A percentile compares a stretch with the other conserved stretches of the same genome.
Conservation (phyloP, 2,797 vertebrate genomes). For the Ispidina picta region DNA sequence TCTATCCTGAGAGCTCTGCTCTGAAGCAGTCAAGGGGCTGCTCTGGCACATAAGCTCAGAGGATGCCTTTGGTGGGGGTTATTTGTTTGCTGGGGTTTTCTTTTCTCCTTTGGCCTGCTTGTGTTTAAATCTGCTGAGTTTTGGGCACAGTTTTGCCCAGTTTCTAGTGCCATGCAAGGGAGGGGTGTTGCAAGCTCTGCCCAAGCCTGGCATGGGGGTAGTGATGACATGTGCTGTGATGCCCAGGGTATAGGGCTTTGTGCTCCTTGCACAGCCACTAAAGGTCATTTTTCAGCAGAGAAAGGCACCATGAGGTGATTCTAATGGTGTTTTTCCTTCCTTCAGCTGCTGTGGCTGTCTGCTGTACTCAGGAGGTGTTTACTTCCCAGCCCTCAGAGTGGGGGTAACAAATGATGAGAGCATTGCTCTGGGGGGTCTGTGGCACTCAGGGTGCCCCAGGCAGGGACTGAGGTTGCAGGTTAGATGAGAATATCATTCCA, state of each 20-base stretch:
- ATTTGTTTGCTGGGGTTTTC: too few relatives aligned
- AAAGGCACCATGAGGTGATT: neutral
- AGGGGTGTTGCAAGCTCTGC: neutral
- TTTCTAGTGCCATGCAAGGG: neutral
- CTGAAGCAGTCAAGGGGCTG: neutral
- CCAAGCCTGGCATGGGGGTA: too few relatives aligned
- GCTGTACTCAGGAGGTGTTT: neutral
- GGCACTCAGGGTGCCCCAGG: neutral
- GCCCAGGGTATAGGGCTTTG: too few relatives aligned
- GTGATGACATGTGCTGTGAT: too few relatives aligned
- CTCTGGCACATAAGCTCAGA: neutral
- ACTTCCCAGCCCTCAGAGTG: neutral
- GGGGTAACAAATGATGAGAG: neutral
- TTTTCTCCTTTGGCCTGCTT: neutral
- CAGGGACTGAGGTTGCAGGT: neutral
- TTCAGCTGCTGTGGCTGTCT: neutral
- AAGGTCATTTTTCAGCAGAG: neutral
- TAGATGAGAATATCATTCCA: neutral
- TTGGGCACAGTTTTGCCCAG: neutral
- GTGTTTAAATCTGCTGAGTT: neutral
- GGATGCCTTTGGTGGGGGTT: neutral
- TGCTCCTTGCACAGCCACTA: fast-evolving
- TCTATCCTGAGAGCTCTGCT: neutral
- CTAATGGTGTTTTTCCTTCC: neutral
- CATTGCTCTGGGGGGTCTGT: fast-evolving